These are phyloP conservation scores for Halcyon malimbica DNA, from an alignment of 2,113 vertebrate genomes.

Conservation along the genomic window DNA sequence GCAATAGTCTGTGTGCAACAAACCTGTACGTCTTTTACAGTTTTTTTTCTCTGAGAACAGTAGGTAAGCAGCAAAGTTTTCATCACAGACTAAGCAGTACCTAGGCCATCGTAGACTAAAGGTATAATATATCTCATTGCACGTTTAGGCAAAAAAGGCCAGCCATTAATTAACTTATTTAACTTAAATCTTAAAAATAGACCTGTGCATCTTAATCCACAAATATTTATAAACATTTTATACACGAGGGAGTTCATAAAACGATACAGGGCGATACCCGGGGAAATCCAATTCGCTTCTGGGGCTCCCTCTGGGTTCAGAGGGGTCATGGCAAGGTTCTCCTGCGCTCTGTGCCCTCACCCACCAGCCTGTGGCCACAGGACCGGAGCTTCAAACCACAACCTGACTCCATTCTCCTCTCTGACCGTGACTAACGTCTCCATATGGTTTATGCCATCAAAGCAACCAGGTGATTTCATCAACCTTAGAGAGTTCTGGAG, in stretches of 20 bases:
- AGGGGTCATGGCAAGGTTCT: not conserved
- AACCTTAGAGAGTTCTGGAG: not conserved
- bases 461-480: not conserved
- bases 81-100: constrained; percentile 65
- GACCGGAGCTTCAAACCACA: not conserved
- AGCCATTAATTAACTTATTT: constrained; percentile 46
- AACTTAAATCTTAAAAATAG: constrained; percentile 72
- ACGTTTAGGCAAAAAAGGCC: constrained; percentile 60
- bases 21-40: constrained; percentile 7
- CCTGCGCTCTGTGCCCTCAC: not conserved
- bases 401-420: not conserved
- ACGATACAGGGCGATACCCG: not conserved
- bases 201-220: constrained; percentile 68
- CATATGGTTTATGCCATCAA: not conserved
- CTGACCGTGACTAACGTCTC: not conserved
- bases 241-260: constrained; percentile 51
- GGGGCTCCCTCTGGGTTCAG: not conserved
- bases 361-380: not conserved
- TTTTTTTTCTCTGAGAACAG: constrained; percentile 59
- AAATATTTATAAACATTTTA: constrained; percentile 73
- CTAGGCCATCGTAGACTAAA: constrained; percentile 42
- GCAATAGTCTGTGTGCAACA: constrained; percentile 36
- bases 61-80: constrained; percentile 66
- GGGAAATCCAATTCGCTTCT: not conserved
- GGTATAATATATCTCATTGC: constrained; percentile 57